These are phyloP conservation scores for Cydia amplana DNA, from an alignment of 1,140 invertebrate genomes.

Conservation along the genomic window DNA sequence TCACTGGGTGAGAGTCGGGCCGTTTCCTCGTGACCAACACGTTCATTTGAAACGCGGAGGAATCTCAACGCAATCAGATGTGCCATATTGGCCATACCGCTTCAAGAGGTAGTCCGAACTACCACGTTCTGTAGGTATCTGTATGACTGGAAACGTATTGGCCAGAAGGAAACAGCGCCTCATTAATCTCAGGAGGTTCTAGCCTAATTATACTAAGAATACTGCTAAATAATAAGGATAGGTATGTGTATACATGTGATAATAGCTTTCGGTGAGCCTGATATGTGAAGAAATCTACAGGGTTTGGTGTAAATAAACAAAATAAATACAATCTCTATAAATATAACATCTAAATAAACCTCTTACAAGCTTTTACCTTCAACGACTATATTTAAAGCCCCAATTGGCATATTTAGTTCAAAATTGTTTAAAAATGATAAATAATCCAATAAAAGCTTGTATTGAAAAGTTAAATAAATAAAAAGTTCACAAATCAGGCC, in stretches of 20 bases:
- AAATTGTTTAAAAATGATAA: background rate
- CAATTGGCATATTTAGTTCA: background rate
- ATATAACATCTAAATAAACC: constrained; percentile 9
- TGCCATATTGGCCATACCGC: background rate
- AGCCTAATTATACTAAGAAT: constrained; percentile 75
- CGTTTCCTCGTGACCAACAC: constrained; percentile 34
- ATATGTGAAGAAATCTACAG: constrained; percentile 45
- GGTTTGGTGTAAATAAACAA: background rate
- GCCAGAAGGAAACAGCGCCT: constrained; percentile 44
- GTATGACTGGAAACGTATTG: constrained; percentile 26
- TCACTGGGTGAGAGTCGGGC: constrained; percentile 49
- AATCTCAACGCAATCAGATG: background rate
- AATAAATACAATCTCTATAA: constrained; percentile 13
- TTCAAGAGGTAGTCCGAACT: background rate
- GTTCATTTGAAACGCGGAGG: background rate
- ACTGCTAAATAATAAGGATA: constrained; percentile 69
- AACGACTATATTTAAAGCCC: background rate
- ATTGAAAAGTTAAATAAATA: constrained; percentile 9
- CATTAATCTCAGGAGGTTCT: constrained; percentile 69
- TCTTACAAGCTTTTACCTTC: constrained; percentile 16
- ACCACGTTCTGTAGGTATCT: background rate
- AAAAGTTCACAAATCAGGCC: constrained; percentile 51
- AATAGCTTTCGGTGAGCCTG: constrained; percentile 63
- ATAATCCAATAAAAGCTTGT: constrained; percentile 15
- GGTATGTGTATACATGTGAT: constrained; percentile 68